Base-by-base conservation (phyloP, 1,140 invertebrate genomes). In the Eumeta japonica region DNA sequence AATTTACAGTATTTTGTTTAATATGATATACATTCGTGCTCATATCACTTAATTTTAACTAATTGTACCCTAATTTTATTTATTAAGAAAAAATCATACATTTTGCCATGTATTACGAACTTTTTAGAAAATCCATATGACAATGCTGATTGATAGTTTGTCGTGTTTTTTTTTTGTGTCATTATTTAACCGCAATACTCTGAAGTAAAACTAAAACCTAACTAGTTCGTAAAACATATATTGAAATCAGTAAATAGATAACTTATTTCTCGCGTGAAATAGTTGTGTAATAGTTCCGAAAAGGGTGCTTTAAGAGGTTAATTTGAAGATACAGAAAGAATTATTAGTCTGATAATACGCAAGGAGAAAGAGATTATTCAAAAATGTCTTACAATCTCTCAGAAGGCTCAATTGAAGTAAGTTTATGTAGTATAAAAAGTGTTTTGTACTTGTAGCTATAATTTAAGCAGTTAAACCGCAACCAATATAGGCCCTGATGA, bases 391-490 rank as follows among this genome's bases (percentile, higher is more conserved):
- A 50, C 20, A 46, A 52, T 35, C 27, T 59, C 10, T 59, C 57
- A 2, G 51, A 57, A 41, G 57, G 57, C 16, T 52, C 54, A 35
- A 35, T 60, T 11, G 52, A 60, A 52, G 57, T 55, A 48, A 45
- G 44, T n/a, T n/a, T 24, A 24, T 34, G 11, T 37, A 19, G 39
- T 29, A 39, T 36, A 28, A 2, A 37, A 36, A 20, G 39, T 42
- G 32, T 36, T 41, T 27, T n/a, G 18, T 28, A 17, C 16, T 16
- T 20, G 10, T 41, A 16, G 2, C 24, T 40, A 24, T 13, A 19
- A 35, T 35, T 20, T 20, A n/a, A n/a, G n/a, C n/a, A n/a, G n/a
- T n/a, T n/a, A n/a, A n/a, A n/a, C n/a, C n/a, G n/a, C n/a, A n/a
- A n/a, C n/a, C n/a, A n/a, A n/a, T n/a, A n/a, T n/a, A n/a, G n/a